These are phyloP conservation scores for Epinephelus awoara DNA, from an alignment of 2,797 vertebrate species.

Conservation along the genomic window DNA sequence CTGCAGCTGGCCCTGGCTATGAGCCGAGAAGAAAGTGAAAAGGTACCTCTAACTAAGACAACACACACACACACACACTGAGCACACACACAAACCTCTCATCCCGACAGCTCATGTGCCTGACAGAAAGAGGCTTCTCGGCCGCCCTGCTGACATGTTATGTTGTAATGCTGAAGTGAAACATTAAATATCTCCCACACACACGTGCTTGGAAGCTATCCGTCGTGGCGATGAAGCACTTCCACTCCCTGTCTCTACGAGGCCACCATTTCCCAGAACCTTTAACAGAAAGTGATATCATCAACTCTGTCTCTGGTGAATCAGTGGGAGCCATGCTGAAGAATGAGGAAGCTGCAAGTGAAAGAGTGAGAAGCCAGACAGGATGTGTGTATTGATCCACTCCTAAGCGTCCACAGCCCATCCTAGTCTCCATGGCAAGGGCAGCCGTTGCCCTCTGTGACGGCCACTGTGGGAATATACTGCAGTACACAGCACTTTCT, in stretches of 20 bases:
- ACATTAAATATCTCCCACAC: slow-evolving; percentile 45
- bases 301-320: slow-evolving; percentile 57
- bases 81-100: slow-evolving; percentile 34
- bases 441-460: slow-evolving; percentile 51
- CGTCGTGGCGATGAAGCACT: slow-evolving; percentile 17
- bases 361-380: slow-evolving; percentile 69
- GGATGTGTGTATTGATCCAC: slow-evolving; percentile 80
- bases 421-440: slow-evolving; percentile 49
- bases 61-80: slow-evolving; percentile 27
- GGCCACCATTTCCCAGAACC: slow-evolving; percentile 64
- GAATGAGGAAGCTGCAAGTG: slow-evolving; percentile 52
- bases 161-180: slow-evolving; percentile 53
- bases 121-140: slow-evolving; percentile 50
- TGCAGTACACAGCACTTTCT: slow-evolving; percentile 5
- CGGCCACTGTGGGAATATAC: slow-evolving; percentile 17
- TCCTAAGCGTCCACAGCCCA: slow-evolving; percentile 40
- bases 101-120: slow-evolving; percentile 36
- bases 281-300: slow-evolving; percentile 63
- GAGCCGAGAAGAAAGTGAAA: slow-evolving; percentile 97
- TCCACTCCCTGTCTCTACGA: slow-evolving; percentile 21
- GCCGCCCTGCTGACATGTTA: slow-evolving; percentile 37
- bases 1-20: slow-evolving; percentile 96
- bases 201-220: slow-evolving; percentile 12
- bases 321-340: slow-evolving; percentile 47
- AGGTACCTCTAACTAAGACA: slow-evolving; percentile 85